Conservation (phyloP, 2,113 vertebrate species). For the Sylvietta virens region DNA sequence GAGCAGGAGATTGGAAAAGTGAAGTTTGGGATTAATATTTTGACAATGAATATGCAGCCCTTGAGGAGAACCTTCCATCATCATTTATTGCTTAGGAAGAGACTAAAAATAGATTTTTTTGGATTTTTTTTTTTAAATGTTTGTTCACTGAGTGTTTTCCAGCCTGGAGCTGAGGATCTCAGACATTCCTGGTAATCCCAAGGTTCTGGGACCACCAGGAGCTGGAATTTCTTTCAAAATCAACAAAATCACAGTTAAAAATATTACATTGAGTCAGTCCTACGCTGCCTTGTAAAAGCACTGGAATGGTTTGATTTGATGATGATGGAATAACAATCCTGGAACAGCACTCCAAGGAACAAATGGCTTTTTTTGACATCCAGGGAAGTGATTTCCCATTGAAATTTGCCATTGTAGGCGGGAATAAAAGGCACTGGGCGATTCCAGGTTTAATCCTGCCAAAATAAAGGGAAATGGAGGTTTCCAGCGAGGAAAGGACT, state of each 20-base stretch:
- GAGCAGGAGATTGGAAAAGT: not conserved
- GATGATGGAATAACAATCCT: not conserved
- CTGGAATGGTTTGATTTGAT: not conserved
- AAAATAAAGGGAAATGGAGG: not conserved
- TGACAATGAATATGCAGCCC: not conserved
- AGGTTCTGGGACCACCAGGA: not conserved
- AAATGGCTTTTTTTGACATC: not conserved
- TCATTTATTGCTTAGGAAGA: too few relatives aligned
- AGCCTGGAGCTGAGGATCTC: not conserved
- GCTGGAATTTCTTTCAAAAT: not conserved
- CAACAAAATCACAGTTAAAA: not conserved
- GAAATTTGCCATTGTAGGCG: not conserved
- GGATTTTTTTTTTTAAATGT: rapidly evolving
- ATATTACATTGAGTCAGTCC: not conserved
- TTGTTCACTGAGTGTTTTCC: not conserved
- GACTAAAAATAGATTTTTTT: not conserved
- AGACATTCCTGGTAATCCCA: not conserved
- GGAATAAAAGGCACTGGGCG: not conserved
- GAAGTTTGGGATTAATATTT: not conserved
- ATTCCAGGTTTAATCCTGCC: not conserved
- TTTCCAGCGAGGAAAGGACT: not conserved
- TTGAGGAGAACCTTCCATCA: not conserved
- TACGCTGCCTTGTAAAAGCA: not conserved
- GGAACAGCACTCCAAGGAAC: not conserved
- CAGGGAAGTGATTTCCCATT: not conserved